Evolutionary conservation across 2,797 vertebrate species (phyloP), one percentile per base, ranked within the genome.

Genomic region (Cetoscarus ocellatus): DNA sequence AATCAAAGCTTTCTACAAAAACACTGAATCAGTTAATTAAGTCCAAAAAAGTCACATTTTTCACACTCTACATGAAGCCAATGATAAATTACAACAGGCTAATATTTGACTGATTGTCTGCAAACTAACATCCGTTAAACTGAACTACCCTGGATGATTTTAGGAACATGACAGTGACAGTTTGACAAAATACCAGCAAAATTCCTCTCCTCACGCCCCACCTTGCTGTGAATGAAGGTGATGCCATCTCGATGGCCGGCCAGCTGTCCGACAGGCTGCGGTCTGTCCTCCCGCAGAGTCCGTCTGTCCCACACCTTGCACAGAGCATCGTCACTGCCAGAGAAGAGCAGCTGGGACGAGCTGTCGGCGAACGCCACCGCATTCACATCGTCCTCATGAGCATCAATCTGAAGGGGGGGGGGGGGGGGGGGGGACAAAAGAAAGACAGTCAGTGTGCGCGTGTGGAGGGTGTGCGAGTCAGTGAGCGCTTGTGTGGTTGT

Each of bases 151-250:
- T 39, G 3, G 1, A 79, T 35, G 14, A 10, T 47, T 56, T 9
- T 0, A 48, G 40, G 43, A 80, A 19, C 61, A 65, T 71, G 52
- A 42, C 13, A 42, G 9, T 61, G 66, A 71, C 66, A 81, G 73
- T 67, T 27, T 65, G 66, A 60, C 50, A 36, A 57, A 82, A 71
- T 8, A 56, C 38, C 43, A 45, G 51, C 57, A 63, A 40, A 59
- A n/a, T 39, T 38, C 43, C 60, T 40, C 55, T 45, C 63, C 7
- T 17, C n/a, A 0, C 57, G 17, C 43, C 70, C 47, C 60, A 97
- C 97, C 95, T 97, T 97, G 94, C 96, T 97, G 88, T 98, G 95
- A 70, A 98, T 97, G 93, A 97, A 98, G 73, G 97, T 98, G 92
- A 98, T 94, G 73, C 97, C 97, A n/a, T 98, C 97, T 65, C 96